Base-by-base conservation (phyloP, 2,888 invertebrate genomes). In the Diadegma fenestrale region DNA sequence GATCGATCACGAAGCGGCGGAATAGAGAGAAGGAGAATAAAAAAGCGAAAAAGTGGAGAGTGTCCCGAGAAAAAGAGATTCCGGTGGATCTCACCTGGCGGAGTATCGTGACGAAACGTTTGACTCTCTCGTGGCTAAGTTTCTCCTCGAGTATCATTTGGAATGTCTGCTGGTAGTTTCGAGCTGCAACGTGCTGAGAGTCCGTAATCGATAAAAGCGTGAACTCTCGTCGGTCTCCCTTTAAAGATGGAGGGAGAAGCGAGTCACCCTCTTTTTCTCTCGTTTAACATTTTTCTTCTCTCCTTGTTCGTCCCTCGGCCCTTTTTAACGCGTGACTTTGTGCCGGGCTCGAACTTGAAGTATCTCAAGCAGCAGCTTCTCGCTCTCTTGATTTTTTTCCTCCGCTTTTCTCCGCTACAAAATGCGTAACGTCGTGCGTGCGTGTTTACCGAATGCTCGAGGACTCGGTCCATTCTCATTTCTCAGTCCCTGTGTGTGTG, bases 391-490 rank as follows among this genome's bases (percentile, higher is more conserved):
- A 48, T 41, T 51, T 51, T 73, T 45, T 63, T 22, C 7, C 76
- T 41, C 37, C 19, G 61, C 58, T 77, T 45, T 51, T 51, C 77
- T 80, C 71, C 48, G 71, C 71, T 71, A 61, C 76, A 68, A 84
- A 77, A 71, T 63, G 80, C 75, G 61, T 69, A 66, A 61, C 80
- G 78, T 82, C 45, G 51, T 71, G 68, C 63, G 30, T 69, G 51
- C 75, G 68, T 85, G 85, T 85, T 85, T 85, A 82, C 85, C 85
- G 71, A 82, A 79, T 82, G 79, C 82, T 85, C 64, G 75, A 85
- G 71, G 82, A 82, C 26, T 75, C 75, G 17, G 8, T 58, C 61
- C 69, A 58, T 48, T 76, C 19, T 8, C 45, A 58, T 58, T 41
- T 51, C 37, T 77, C 17, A 51, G 43, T n/a, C n/a, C n/a, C n/a